Evolutionary conservation across 92 coral and sea anemone genomes (phyloP), one percentile per base, ranked within the genome.

Genomic region (Diadumene lineata): DNA sequence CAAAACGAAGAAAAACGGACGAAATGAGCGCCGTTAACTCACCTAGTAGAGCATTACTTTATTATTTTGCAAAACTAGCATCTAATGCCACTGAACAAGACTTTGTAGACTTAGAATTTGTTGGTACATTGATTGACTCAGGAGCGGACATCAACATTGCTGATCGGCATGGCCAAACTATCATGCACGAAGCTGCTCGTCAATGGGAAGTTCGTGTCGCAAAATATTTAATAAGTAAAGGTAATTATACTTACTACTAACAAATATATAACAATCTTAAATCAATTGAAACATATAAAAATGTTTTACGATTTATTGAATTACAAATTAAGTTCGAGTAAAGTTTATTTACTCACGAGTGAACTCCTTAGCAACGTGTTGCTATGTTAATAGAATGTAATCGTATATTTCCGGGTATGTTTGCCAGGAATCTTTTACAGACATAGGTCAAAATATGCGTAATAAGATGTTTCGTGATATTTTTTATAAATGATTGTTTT

Each of bases 201-300:
- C 97, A 93, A 62, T 94, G 98, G 98, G 97, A 94, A 58, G 84
- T 82, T 0, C 90, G 74, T 43, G 98, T 94, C 27, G 96, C 91
- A 28, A 89, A 78, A 86, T 83, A 92, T 50, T 86, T 94, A 16
- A 84, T 94, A 26, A 84, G 85, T 27, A 82, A 87, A 84, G 98
- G 98, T 94, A 53, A 15, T 53, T 53, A 2, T 16, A 2, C 19
- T 53, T 53, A 53, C 18, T 53, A 2, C 19, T 53, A 2, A 53
- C 58, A 53, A 53, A 53, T 53, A 53, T 16, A 4, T 38, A 6
- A 4, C 6, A 38, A 6, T 38, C 13, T 38, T 4, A 38, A 6
- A 38, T 38, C 6, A 38, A 4, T 38, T 38, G 13, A 38, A 38
- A 38, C 48, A n/a, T n/a, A n/a, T n/a, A n/a, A n/a, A n/a, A n/a